phyloP scores from a whole-genome alignment of 2,113 vertebrate genomes.

The Brachyhypopomus gauderio region DNA sequence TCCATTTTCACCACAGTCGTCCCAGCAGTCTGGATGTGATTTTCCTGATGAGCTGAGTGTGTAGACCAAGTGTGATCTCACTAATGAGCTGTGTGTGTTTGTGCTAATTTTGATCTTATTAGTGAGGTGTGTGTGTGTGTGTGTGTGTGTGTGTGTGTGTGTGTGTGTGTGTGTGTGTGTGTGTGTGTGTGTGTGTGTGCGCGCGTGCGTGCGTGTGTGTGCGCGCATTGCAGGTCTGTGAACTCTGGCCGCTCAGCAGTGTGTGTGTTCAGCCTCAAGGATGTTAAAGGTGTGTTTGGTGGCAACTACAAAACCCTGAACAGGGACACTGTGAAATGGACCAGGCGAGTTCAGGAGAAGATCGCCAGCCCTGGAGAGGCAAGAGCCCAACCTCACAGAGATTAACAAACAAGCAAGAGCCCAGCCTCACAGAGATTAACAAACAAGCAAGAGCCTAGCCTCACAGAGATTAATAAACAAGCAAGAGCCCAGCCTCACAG shows the following conservation, averaged over 20 bases:
- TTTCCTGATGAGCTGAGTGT: too few species aligned
- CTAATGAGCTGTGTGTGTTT: too few species aligned
- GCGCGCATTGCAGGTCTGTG: slow-evolving; percentile 61
- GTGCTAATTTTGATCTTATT: too few species aligned
- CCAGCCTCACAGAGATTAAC: too few species aligned
- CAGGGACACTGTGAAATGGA: slow-evolving; percentile 75
- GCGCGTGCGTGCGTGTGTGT: neutral
- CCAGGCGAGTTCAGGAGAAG: slow-evolving; percentile 70
- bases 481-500: too few species aligned
- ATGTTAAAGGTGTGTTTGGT: slow-evolving; percentile 70
- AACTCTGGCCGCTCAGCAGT: slow-evolving; percentile 72
- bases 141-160: neutral
- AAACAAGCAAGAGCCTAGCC: neutral
- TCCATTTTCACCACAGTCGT: too few species aligned
- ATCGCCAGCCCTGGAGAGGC: slow-evolving; percentile 75
- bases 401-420: neutral
- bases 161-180: neutral
- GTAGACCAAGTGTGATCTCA: too few species aligned
- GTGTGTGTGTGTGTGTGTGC: neutral
- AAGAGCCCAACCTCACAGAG: slow-evolving; percentile 8
- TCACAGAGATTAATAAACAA: too few species aligned
- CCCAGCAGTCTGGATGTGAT: too few species aligned
- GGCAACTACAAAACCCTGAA: slow-evolving; percentile 77
- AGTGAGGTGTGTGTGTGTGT: neutral
- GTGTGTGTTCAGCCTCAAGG: slow-evolving; percentile 68